Evolutionary conservation across 1,140 invertebrate genomes (phyloP).

Genomic region (Anoplophora glabripennis): DNA sequence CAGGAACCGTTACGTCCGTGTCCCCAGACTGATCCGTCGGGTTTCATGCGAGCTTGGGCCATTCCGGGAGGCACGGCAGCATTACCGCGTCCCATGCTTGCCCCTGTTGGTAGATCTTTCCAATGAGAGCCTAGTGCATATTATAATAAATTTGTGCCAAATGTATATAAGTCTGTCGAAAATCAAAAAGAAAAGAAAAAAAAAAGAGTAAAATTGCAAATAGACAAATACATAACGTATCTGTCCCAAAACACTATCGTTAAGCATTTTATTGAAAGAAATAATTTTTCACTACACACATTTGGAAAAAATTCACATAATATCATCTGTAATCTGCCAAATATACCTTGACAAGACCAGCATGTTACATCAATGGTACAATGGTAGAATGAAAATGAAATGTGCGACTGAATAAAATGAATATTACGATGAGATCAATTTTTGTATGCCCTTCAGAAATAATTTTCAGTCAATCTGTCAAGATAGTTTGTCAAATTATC

Average conservation of each 20-base stretch:
- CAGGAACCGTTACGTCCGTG: slow-evolving; percentile 66
- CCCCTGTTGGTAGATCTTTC: slow-evolving; percentile 69
- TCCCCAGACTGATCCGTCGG: slow-evolving; percentile 54
- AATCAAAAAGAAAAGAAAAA: background rate
- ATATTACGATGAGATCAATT: too few species aligned
- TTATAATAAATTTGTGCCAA: background rate
- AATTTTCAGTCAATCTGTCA: too few species aligned
- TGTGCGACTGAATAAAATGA: background rate
- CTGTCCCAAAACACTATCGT: background rate
- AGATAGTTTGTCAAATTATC: too few species aligned
- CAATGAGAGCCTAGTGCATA: slow-evolving; percentile 58
- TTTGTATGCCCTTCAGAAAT: too few species aligned
- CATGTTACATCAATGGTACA: background rate
- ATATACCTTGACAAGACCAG: too few species aligned
- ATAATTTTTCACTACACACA: background rate
- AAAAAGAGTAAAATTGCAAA: background rate
- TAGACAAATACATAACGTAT: too few species aligned
- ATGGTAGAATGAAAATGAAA: background rate
- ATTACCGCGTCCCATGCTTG: slow-evolving; percentile 38
- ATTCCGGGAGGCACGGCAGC: slow-evolving; percentile 47
- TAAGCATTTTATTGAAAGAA: background rate
- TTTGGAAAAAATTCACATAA: too few species aligned
- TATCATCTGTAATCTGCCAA: too few species aligned
- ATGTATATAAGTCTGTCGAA: background rate
- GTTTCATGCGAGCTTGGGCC: slow-evolving; percentile 38